These are phyloP conservation scores for Enteromius afrohamiltoni DNA, from an alignment of 2,797 vertebrate species.

Conservation along the genomic window DNA sequence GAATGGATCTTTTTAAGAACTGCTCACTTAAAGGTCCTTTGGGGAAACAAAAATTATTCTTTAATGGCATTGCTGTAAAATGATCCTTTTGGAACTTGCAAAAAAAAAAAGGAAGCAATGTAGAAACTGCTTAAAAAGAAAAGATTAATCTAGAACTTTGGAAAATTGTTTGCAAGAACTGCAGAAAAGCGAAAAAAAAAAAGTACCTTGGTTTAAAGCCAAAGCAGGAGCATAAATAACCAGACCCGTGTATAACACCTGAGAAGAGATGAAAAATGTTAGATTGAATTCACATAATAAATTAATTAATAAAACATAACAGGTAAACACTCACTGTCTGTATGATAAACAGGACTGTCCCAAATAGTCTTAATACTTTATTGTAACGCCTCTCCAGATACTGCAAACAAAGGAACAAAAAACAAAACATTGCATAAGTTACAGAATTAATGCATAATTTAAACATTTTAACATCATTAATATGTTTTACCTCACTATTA, in stretches of 20 bases:
- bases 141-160: background rate
- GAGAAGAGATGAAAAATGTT: constrained; percentile 47
- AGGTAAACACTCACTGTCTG: constrained; percentile 86
- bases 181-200: constrained; percentile 17
- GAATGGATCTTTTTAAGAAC: background rate
- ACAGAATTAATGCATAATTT: background rate
- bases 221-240: constrained; percentile 82
- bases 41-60: background rate
- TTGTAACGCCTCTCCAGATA: constrained; percentile 95
- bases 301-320: background rate
- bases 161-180: background rate
- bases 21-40: background rate
- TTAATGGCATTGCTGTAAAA: background rate
- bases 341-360: constrained; percentile 86
- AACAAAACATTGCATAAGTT: background rate
- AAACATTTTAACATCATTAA: background rate
- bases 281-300: constrained; percentile 1
- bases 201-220: constrained; percentile 82
- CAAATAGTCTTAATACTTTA: constrained; percentile 85
- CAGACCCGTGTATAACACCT: constrained; percentile 83
- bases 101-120: background rate
- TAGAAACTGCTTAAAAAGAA: background rate
- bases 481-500: background rate
- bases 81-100: background rate
- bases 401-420: constrained; percentile 67